A percentile compares a stretch with the other conserved stretches of the same genome.
Conservation (phyloP, 2,797 vertebrate species). For the Glyptemys insculpta region DNA sequence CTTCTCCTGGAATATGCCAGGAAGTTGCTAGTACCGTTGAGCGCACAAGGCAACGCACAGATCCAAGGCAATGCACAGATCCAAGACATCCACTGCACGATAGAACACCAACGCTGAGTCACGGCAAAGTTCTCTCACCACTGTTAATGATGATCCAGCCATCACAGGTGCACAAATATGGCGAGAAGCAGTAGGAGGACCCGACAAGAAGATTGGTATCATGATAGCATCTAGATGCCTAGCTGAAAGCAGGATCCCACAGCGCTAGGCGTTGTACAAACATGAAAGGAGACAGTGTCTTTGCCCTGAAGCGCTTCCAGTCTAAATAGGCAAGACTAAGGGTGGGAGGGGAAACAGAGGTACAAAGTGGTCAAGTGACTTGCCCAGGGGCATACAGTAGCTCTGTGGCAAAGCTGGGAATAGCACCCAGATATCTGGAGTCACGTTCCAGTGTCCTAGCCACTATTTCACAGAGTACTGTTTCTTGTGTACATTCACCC, state of each 20-base stretch:
- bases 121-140: background rate
- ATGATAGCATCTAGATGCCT: background rate
- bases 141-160: background rate
- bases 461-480: background rate
- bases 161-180: background rate
- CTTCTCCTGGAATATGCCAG: too few relatives aligned
- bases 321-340: background rate
- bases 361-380: background rate
- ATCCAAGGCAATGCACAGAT: too few relatives aligned
- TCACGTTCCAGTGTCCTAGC: background rate
- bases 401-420: background rate
- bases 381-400: fast-evolving
- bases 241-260: background rate
- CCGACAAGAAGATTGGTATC: background rate
- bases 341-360: background rate
- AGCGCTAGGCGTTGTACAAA: background rate
- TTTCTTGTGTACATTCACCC: fast-evolving
- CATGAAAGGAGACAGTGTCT: background rate
- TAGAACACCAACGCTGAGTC: background rate
- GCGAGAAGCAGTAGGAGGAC: background rate
- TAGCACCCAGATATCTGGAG: background rate
- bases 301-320: background rate
- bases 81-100: too few relatives aligned
- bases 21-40: too few relatives aligned
- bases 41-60: too few relatives aligned